Evolutionary conservation across 2,888 invertebrate species (phyloP).

Genomic region (Antitype chi): DNA sequence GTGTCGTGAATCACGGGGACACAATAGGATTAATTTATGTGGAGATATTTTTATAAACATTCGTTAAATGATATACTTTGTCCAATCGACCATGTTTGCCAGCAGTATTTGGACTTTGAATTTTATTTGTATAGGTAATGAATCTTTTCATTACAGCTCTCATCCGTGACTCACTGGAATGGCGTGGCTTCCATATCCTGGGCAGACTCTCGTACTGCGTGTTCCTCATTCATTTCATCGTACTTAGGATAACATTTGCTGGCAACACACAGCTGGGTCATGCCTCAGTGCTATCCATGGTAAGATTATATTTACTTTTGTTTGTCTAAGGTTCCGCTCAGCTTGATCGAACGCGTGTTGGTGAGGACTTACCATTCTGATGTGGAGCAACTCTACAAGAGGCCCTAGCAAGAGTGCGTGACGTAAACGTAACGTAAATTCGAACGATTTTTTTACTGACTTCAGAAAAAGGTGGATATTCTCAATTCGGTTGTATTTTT

Average conservation of each 20-base stretch:
- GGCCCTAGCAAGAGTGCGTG: too few species aligned
- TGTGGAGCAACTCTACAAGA: too few species aligned
- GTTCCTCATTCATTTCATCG: slow-evolving; percentile 83
- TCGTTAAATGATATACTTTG: neutral
- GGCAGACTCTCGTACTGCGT: slow-evolving; percentile 85
- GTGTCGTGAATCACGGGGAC: neutral
- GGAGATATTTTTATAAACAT: neutral
- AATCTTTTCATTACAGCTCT: slow-evolving; percentile 64
- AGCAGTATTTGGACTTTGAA: neutral
- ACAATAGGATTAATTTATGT: neutral
- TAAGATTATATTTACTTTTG: slow-evolving; percentile 49
- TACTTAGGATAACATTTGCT: slow-evolving; percentile 79
- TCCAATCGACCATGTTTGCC: neutral
- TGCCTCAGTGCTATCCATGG: slow-evolving; percentile 77
- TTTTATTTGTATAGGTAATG: neutral
- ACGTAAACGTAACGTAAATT: too few species aligned
- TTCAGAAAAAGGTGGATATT: too few species aligned
- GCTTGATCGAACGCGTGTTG: too few species aligned
- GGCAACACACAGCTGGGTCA: slow-evolving; percentile 81
- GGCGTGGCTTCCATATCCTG: slow-evolving; percentile 84
- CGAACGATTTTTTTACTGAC: too few species aligned
- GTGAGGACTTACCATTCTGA: too few species aligned
- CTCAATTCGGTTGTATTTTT: too few species aligned
- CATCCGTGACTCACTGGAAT: slow-evolving; percentile 74
- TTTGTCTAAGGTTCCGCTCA: too few species aligned